These are phyloP conservation scores for Trigoniulus corallinus DNA, from an alignment of 1,140 invertebrate species.

Conservation along the genomic window DNA sequence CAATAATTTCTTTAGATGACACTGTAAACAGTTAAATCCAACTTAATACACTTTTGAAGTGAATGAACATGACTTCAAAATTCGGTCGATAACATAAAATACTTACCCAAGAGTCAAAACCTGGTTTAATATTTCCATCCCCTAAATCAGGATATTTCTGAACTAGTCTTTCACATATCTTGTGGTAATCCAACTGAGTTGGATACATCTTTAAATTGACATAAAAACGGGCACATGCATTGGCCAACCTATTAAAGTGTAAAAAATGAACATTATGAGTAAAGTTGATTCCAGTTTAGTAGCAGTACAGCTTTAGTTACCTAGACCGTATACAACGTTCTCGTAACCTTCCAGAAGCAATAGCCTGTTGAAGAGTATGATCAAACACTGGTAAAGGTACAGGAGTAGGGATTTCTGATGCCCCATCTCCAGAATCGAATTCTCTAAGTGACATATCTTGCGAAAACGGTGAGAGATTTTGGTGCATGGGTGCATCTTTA, in stretches of 20 bases:
- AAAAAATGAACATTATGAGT: not conserved
- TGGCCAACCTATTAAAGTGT: not conserved
- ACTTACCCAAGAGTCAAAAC: not conserved
- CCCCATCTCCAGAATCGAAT: not conserved
- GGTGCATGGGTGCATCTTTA: too few relatives aligned
- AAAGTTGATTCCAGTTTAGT: too few relatives aligned
- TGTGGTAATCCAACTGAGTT: not conserved
- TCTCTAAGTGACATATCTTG: too few relatives aligned
- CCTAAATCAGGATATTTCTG: not conserved
- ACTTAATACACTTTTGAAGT: not conserved
- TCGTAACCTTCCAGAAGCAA: not conserved
- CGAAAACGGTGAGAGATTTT: too few relatives aligned
- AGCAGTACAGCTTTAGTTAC: not conserved
- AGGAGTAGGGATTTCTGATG: not conserved
- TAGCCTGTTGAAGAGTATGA: not conserved
- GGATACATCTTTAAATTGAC: not conserved
- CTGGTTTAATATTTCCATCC: not conserved
- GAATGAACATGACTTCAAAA: not conserved
- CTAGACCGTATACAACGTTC: not conserved
- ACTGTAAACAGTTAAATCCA: not conserved
- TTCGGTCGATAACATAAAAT: too few relatives aligned
- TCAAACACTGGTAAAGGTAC: not conserved
- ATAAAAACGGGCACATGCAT: not conserved
- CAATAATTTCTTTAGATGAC: not conserved
- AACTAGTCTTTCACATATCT: not conserved